Evolutionary conservation across 2,797 vertebrate genomes (phyloP).

Genomic region (Parotocinclus haroldoi): DNA sequence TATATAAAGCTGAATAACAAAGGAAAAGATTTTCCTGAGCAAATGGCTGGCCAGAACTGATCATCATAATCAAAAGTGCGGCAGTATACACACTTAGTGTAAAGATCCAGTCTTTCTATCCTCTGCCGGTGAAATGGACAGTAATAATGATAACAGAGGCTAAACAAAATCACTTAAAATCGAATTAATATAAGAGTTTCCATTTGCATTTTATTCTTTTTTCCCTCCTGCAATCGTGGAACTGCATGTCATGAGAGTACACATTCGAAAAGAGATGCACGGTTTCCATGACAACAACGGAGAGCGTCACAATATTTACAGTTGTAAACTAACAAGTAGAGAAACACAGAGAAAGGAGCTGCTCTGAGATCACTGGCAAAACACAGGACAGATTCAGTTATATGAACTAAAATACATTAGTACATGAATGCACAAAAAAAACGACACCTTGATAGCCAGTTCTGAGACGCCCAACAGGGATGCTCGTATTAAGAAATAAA

Average conservation of each 20-base stretch:
- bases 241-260: conserved; percentile 21
- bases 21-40: no score
- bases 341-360: conserved; percentile 58
- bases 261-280: conserved; percentile 55
- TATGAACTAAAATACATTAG: conserved; percentile 60
- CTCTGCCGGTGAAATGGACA: no score
- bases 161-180: background rate
- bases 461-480: background rate
- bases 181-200: conserved; percentile 11
- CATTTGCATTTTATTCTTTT: background rate
- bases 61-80: no score
- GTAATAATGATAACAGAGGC: no score
- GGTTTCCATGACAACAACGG: conserved; percentile 57
- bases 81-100: no score
- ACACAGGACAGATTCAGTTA: conserved; percentile 43
- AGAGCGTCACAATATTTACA: conserved; percentile 67
- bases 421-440: conserved; percentile 50
- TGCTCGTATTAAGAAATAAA: conserved; percentile 39
- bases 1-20: no score
- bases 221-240: conserved; percentile 7
- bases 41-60: no score
- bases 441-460: conserved; percentile 43
- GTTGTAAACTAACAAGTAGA: conserved; percentile 60
- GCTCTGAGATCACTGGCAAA: conserved; percentile 45
- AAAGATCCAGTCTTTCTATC: no score